Percentiles rank a stretch among this genome's conserved stretches.
These are phyloP conservation scores for Tetragnatha montana DNA, from an alignment of 2,888 invertebrate species.

Conservation along the genomic window DNA sequence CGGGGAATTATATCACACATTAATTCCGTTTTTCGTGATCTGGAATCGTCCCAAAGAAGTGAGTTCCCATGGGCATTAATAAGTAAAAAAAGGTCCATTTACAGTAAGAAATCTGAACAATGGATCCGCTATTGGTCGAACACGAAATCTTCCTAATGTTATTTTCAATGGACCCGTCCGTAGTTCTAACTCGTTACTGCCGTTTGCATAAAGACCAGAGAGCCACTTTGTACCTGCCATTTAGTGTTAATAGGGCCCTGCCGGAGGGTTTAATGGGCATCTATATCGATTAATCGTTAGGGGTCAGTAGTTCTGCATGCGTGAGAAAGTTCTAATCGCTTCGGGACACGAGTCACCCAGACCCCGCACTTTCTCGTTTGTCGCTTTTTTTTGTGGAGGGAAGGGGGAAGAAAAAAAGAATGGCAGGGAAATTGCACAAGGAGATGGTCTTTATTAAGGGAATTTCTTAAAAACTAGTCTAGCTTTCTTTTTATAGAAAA, in stretches of 20 bases:
- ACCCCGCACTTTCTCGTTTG: conserved; percentile 10
- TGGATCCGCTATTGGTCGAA: conserved; percentile 50
- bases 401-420: background rate
- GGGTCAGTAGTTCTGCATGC: conserved; percentile 63
- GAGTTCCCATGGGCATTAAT: background rate
- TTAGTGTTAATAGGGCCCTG: conserved; percentile 59
- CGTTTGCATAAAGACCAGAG: conserved; percentile 52
- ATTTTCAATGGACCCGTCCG: conserved; percentile 17
- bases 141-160: conserved; percentile 18
- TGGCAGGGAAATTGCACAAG: background rate
- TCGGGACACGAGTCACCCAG: conserved; percentile 48
- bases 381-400: background rate
- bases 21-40: conserved; percentile 4
- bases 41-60: background rate
- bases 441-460: background rate
- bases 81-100: conserved; percentile 28
- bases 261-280: conserved; percentile 48
- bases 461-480: background rate
- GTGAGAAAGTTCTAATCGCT: conserved; percentile 64
- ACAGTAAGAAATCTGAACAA: conserved; percentile 37
- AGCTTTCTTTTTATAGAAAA: background rate
- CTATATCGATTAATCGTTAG: conserved; percentile 60
- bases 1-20: background rate
- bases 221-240: conserved; percentile 50
- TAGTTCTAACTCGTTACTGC: conserved; percentile 25